These are phyloP conservation scores for Heteromurus nitidus DNA, from an alignment of 2,888 invertebrate genomes.

Conservation along the genomic window DNA sequence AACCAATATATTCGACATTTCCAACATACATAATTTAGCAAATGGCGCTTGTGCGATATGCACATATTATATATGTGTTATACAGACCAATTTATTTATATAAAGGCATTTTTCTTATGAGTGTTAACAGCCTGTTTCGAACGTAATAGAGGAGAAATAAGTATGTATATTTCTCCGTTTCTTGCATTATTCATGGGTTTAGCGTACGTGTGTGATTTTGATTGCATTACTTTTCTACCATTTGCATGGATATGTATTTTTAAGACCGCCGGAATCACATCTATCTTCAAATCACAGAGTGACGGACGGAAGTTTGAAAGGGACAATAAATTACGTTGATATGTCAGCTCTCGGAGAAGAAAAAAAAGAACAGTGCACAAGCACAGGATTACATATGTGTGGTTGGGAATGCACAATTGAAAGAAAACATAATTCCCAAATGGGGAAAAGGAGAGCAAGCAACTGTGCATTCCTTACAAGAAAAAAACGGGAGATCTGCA, in stretches of 20 bases:
- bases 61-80: not conserved
- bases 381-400: no score
- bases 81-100: conserved; percentile 5
- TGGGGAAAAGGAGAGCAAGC: no score
- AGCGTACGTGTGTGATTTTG: no score
- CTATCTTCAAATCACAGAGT: conserved; percentile 34
- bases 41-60: no score
- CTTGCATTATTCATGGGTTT: no score
- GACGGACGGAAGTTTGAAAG: conserved; percentile 52
- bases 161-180: not conserved
- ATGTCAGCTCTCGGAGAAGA: conserved; percentile 33
- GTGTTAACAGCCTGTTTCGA: conserved; percentile 48
- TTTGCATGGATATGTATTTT: conserved; percentile 14
- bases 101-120: conserved; percentile 16
- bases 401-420: no score
- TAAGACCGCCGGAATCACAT: conserved; percentile 44
- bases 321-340: conserved; percentile 56
- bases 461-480: no score
- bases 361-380: no score
- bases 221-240: no score
- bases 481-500: no score
- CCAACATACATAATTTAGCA: no score
- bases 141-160: conserved; percentile 1
- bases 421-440: no score
- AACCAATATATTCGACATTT: conserved; percentile 20